These are phyloP conservation scores for Halisarca cf. caerulea DNA, from an alignment of 37 sponge, comb jelly and placozoan species.

Conservation along the genomic window DNA sequence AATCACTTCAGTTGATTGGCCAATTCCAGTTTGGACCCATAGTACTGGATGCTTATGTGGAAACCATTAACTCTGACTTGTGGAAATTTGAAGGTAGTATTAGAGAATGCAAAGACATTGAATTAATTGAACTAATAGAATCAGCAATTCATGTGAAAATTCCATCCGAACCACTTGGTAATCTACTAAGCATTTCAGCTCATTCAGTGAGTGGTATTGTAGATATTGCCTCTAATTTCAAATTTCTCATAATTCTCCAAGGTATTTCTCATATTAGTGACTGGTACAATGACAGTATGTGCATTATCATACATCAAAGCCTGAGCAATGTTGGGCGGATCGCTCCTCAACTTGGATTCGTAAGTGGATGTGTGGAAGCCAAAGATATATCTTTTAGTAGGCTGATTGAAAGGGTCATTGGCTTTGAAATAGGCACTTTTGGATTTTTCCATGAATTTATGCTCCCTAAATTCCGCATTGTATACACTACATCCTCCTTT, in stretches of 20 bases:
- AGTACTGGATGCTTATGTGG: neutral
- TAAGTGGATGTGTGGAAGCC: neutral
- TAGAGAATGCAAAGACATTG: neutral
- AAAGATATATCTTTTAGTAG: neutral
- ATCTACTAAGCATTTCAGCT: neutral
- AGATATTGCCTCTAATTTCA: neutral
- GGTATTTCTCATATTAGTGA: neutral
- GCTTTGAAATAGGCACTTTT: neutral
- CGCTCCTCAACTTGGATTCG: neutral
- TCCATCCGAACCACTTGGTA: neutral
- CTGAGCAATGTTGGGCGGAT: neutral
- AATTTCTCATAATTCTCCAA: neutral
- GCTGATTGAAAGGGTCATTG: neutral
- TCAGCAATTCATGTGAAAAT: neutral
- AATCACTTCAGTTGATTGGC: neutral
- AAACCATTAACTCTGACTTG: neutral
- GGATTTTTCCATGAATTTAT: neutral
- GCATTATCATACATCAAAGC: neutral
- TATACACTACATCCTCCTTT: too few species aligned
- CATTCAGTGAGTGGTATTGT: neutral
- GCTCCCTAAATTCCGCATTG: neutral
- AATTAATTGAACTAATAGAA: neutral
- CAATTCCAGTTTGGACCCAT: neutral
- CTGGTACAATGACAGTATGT: neutral
- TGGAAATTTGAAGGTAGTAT: neutral